Evolutionary conservation across 1,140 invertebrate species (phyloP).

Genomic region (Heliothis virescens): DNA sequence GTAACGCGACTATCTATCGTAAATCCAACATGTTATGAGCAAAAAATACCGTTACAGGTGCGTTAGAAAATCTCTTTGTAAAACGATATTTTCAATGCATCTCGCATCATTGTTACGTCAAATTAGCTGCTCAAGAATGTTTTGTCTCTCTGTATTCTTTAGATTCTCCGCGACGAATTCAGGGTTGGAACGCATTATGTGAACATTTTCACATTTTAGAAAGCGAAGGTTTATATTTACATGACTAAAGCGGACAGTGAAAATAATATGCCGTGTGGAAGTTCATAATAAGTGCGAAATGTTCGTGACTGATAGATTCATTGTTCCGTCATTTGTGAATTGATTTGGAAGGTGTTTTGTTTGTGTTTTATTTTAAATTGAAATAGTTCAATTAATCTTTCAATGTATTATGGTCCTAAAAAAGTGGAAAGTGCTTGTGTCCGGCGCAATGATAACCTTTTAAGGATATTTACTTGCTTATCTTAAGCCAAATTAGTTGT

Average conservation of each 20-base stretch:
- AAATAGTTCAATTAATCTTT: background rate
- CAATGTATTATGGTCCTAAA: background rate
- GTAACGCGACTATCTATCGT: conserved; percentile 26
- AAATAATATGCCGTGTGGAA: conserved; percentile 57
- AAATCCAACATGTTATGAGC: conserved; percentile 28
- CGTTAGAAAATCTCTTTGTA: conserved; percentile 26
- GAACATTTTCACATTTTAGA: conserved; percentile 80
- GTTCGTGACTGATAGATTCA: conserved; percentile 60
- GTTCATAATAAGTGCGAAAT: conserved; percentile 63
- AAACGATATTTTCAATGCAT: conserved; percentile 11
- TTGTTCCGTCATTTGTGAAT: conserved; percentile 54
- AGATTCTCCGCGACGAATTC: conserved; percentile 56
- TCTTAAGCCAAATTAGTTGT: no score
- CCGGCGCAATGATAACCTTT: no score
- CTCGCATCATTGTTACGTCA: conserved; percentile 50
- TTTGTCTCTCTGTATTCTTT: conserved; percentile 49
- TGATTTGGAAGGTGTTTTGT: conserved; percentile 8
- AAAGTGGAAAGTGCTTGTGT: background rate
- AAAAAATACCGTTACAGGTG: conserved; percentile 15
- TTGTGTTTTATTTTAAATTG: conserved; percentile 6
- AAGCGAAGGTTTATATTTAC: conserved; percentile 82
- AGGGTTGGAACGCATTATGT: conserved; percentile 57
- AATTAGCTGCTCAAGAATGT: conserved; percentile 47
- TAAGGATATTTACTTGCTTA: no score
- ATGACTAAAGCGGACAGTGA: conserved; percentile 63